Evolutionary conservation across 37 sponge, comb jelly and placozoan species (phyloP).

Genomic region (Tethya wilhelma): DNA sequence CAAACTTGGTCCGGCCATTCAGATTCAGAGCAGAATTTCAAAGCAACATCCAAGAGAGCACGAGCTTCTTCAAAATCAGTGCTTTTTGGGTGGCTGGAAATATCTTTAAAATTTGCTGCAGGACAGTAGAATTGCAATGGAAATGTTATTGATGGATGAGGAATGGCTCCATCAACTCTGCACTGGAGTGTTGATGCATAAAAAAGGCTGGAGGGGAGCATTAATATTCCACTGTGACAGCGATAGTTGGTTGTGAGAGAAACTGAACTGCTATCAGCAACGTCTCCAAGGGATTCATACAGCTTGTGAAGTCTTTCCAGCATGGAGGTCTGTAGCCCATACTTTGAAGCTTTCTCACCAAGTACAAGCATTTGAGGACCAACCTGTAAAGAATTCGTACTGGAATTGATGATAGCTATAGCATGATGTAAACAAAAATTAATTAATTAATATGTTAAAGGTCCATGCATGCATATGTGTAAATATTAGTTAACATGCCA

Average conservation of each 20-base stretch:
- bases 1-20: slow-evolving; percentile 49
- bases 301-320: slow-evolving; percentile 50
- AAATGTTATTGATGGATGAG: slow-evolving; percentile 36
- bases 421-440: background rate
- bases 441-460: background rate
- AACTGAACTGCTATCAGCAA: background rate
- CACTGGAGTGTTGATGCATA: slow-evolving; percentile 59
- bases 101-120: background rate
- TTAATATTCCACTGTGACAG: slow-evolving; percentile 56
- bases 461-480: background rate
- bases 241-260: slow-evolving; percentile 63
- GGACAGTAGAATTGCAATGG: slow-evolving; percentile 41
- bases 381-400: slow-evolving; percentile 63
- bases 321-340: slow-evolving; percentile 67
- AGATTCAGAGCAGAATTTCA: slow-evolving; percentile 34
- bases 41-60: slow-evolving; percentile 15
- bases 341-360: slow-evolving; percentile 53
- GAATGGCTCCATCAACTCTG: background rate
- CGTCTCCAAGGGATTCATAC: slow-evolving; percentile 18
- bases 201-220: slow-evolving; percentile 69
- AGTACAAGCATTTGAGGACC: slow-evolving; percentile 74
- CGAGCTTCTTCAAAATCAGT: slow-evolving; percentile 34
- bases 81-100: background rate
- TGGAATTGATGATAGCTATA: background rate
- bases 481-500: background rate